phyloP scores from a whole-genome alignment of 2,797 vertebrate genomes.

The Oreochromis mossambicus region DNA sequence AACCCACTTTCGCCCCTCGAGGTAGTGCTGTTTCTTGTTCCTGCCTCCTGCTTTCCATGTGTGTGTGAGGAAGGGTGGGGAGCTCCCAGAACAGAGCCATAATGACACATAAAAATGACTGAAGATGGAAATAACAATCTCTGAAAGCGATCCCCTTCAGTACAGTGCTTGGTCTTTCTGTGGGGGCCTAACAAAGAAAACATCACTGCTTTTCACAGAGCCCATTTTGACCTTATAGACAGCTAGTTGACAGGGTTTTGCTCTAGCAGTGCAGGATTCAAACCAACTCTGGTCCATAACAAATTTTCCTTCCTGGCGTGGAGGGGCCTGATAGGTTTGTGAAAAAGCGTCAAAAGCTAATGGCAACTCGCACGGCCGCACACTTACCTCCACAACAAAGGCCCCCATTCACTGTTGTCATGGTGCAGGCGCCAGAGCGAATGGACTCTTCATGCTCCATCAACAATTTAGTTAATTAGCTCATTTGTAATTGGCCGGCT shows the following conservation, averaged over 20 bases:
- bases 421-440: slow-evolving; percentile 95
- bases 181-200: slow-evolving; percentile 25
- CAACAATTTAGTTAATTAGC: slow-evolving; percentile 99
- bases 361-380: slow-evolving; percentile 86
- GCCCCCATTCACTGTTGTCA: slow-evolving; percentile 91
- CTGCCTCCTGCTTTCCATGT: background rate
- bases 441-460: slow-evolving; percentile 99
- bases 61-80: background rate
- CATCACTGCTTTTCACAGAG: slow-evolving; percentile 33
- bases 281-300: slow-evolving; percentile 56
- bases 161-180: background rate
- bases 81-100: background rate
- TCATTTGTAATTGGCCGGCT: slow-evolving; percentile 99
- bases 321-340: slow-evolving; percentile 68
- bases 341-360: slow-evolving; percentile 79
- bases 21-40: background rate
- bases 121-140: background rate
- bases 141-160: background rate
- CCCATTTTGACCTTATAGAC: slow-evolving; percentile 46
- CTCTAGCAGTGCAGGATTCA: slow-evolving; percentile 28
- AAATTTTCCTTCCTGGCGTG: slow-evolving; percentile 52
- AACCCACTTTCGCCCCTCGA: background rate
- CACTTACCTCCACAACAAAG: slow-evolving; percentile 84
- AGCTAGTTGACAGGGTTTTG: slow-evolving; percentile 53
- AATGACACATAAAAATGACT: background rate